A percentile compares a stretch with the other conserved stretches of the same genome.
Evolutionary conservation across 2,888 invertebrate genomes (phyloP).

Genomic region (Amphipyra berbera): DNA sequence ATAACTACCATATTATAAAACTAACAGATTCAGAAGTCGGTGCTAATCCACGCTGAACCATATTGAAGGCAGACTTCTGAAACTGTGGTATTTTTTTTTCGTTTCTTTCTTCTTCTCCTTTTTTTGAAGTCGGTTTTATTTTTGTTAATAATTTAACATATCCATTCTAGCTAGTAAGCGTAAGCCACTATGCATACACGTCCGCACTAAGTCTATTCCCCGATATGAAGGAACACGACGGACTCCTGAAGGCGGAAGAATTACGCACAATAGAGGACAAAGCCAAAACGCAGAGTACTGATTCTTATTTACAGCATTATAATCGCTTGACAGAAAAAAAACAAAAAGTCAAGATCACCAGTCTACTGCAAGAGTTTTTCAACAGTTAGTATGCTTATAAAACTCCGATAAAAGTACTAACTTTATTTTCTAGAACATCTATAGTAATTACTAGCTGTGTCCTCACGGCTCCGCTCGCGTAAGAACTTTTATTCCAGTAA

Average conservation of each 20-base stretch:
- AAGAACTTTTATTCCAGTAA: too few species aligned
- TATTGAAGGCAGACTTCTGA: too few species aligned
- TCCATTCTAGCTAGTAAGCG: conserved; percentile 78
- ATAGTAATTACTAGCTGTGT: too few species aligned
- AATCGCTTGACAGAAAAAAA: conserved; percentile 62
- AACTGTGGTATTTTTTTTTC: too few species aligned
- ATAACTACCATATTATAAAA: too few species aligned
- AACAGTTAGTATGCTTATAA: conserved; percentile 66
- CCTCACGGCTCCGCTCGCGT: too few species aligned
- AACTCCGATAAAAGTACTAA: not conserved
- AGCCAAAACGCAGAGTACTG: conserved; percentile 71
- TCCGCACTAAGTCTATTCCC: conserved; percentile 86
- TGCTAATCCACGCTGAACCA: too few species aligned
- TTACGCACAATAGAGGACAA: conserved; percentile 70
- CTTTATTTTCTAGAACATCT: not conserved
- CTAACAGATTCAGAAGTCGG: too few species aligned
- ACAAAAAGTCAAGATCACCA: conserved; percentile 71
- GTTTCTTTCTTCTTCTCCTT: too few species aligned
- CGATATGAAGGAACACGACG: conserved; percentile 84
- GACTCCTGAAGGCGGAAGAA: conserved; percentile 76
- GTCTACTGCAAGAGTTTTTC: conserved; percentile 76
- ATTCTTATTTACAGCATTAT: conserved; percentile 70
- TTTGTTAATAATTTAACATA: not conserved
- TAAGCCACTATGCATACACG: conserved; percentile 81
- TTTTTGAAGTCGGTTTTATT: too few species aligned